phyloP scores from a whole-genome alignment of 1,140 invertebrate genomes.

The Aethina tumida region DNA sequence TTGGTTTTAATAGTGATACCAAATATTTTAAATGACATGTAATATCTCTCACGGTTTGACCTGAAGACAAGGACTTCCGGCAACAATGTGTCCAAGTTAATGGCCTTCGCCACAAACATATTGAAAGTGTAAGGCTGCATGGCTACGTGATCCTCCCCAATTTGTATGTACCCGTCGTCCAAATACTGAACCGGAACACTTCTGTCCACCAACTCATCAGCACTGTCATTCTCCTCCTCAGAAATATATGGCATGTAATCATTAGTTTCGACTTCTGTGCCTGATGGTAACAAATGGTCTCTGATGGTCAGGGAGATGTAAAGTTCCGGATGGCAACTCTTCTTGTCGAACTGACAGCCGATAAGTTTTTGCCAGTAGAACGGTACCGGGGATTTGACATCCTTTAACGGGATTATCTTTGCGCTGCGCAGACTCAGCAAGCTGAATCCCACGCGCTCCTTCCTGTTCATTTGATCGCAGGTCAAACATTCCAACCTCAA shows the following conservation, averaged over 20 bases:
- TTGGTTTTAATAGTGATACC: conserved; percentile 31
- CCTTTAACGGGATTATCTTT: conserved; percentile 32
- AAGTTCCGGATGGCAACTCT: conserved; percentile 39
- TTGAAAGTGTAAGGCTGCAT: conserved; percentile 22
- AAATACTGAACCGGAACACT: conserved; percentile 19
- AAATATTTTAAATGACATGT: conserved; percentile 28
- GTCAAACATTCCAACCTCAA: conserved; percentile 42
- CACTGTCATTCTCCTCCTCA: conserved; percentile 12
- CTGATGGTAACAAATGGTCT: conserved; percentile 27
- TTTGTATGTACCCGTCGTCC: conserved; percentile 28
- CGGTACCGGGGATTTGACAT: conserved; percentile 19
- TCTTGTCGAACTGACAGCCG: conserved; percentile 38
- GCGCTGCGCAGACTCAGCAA: conserved; percentile 40
- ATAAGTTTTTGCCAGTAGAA: conserved; percentile 40
- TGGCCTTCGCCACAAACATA: conserved; percentile 19
- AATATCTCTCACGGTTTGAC: conserved; percentile 21
- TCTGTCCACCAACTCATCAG: conserved; percentile 9
- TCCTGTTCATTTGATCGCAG: conserved; percentile 33
- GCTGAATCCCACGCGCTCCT: conserved; percentile 41
- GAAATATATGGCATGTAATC: conserved; percentile 15
- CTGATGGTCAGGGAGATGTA: conserved; percentile 39
- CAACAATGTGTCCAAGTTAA: conserved; percentile 28
- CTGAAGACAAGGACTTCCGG: conserved; percentile 27
- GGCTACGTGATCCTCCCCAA: conserved; percentile 17
- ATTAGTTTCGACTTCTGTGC: conserved; percentile 1